Percentiles rank a stretch among this genome's conserved stretches.
phyloP scores from a whole-genome alignment of 2,797 vertebrate genomes.

The Chaetophractus vellerosus region DNA sequence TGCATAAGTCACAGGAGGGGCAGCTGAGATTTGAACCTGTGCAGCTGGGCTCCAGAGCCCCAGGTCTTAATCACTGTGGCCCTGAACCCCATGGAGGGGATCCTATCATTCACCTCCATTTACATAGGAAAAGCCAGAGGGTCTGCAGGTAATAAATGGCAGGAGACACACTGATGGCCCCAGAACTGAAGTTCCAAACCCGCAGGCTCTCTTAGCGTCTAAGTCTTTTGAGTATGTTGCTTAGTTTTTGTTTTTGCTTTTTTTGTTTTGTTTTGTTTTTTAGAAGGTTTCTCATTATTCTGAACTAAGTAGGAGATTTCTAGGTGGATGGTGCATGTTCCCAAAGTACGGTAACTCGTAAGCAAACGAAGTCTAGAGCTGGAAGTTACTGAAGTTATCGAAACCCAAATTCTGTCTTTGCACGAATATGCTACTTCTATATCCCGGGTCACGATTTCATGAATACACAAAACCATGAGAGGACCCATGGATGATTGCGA shows the following conservation, averaged over 20 bases:
- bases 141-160: too few relatives aligned
- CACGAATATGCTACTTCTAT: background rate
- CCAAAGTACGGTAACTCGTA: background rate
- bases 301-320: background rate
- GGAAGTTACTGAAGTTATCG: background rate
- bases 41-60: too few relatives aligned
- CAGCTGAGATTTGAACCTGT: background rate
- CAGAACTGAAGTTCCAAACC: background rate
- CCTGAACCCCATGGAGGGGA: too few relatives aligned
- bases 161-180: background rate
- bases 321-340: background rate
- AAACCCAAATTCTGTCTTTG: background rate
- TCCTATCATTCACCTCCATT: too few relatives aligned
- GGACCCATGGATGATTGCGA: background rate
- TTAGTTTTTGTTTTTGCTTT: too few relatives aligned
- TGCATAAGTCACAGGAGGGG: background rate
- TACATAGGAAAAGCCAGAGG: background rate
- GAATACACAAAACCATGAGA: background rate
- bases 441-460: background rate
- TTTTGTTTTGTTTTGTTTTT: background rate
- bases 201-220: background rate
- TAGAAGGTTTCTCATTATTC: background rate
- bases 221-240: accelerated
- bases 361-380: background rate
- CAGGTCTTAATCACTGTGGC: too few relatives aligned